Evolutionary conservation across 2,797 vertebrate genomes (phyloP).

Genomic region (Mycteria americana): DNA sequence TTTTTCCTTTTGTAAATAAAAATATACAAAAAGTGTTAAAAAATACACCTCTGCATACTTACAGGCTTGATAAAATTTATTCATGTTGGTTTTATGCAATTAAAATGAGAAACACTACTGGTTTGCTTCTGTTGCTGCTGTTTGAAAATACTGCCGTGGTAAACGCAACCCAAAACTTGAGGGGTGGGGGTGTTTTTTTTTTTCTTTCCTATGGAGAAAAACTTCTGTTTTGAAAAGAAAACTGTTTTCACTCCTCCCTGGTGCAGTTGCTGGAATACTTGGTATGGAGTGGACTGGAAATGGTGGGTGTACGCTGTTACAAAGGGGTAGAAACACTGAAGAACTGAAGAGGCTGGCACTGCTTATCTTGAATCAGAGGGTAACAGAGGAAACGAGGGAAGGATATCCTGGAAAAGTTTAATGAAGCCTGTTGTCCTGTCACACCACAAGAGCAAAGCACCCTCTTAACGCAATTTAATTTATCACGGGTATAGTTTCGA

Average conservation of each 20-base stretch:
- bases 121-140: neutral
- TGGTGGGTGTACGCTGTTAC: neutral
- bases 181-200: neutral
- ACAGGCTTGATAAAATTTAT: neutral
- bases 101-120: neutral
- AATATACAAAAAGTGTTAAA: neutral
- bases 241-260: neutral
- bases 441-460: neutral
- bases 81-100: conserved; percentile 8
- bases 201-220: neutral
- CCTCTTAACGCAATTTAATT: neutral
- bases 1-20: conserved; percentile 39
- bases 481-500: neutral
- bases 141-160: neutral
- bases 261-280: neutral
- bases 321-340: neutral
- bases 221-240: neutral
- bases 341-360: neutral
- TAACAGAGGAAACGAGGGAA: neutral
- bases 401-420: neutral
- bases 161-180: neutral
- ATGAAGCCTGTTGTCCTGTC: neutral
- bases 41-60: neutral
- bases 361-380: neutral
- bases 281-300: neutral